Evolutionary conservation across 2,113 vertebrate genomes (phyloP).

Genomic region (Strix aluco): DNA sequence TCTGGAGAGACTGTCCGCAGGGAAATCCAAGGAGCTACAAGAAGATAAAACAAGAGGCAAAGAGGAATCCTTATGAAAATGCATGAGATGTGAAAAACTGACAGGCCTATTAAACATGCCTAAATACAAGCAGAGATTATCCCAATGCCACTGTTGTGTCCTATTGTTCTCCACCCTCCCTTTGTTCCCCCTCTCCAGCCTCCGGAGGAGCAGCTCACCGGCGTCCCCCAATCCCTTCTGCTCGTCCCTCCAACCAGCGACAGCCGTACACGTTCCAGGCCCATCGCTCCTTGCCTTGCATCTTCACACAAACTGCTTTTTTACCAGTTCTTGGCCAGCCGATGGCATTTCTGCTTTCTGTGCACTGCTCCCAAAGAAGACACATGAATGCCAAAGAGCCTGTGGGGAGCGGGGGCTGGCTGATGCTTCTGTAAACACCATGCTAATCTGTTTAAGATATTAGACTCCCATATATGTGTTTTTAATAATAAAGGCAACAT

Average conservation of each 20-base stretch:
- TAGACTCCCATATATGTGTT: constrained; percentile 43
- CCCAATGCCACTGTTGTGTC: neutral
- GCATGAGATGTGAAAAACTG: constrained; percentile 37
- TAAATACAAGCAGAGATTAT: constrained; percentile 30
- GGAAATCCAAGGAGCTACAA: constrained; percentile 8
- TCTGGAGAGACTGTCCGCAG: neutral
- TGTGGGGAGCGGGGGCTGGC: neutral
- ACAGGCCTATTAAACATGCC: constrained; percentile 39
- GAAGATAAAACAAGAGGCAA: neutral
- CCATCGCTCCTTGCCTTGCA: neutral
- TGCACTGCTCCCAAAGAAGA: neutral
- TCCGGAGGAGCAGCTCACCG: neutral
- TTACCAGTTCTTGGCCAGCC: neutral
- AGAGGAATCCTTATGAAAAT: constrained; percentile 54
- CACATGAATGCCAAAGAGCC: neutral
- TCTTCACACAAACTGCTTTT: neutral
- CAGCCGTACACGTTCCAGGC: accelerated
- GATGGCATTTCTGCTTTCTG: neutral
- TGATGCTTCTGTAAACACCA: constrained; percentile 13
- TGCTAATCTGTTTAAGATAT: constrained; percentile 54
- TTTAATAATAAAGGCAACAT: constrained; percentile 59
- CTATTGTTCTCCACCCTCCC: neutral
- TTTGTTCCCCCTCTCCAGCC: neutral
- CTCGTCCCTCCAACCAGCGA: neutral
- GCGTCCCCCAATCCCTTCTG: neutral